phyloP scores from a whole-genome alignment of 2,797 vertebrate genomes.

The Eupleurogrammus muticus region DNA sequence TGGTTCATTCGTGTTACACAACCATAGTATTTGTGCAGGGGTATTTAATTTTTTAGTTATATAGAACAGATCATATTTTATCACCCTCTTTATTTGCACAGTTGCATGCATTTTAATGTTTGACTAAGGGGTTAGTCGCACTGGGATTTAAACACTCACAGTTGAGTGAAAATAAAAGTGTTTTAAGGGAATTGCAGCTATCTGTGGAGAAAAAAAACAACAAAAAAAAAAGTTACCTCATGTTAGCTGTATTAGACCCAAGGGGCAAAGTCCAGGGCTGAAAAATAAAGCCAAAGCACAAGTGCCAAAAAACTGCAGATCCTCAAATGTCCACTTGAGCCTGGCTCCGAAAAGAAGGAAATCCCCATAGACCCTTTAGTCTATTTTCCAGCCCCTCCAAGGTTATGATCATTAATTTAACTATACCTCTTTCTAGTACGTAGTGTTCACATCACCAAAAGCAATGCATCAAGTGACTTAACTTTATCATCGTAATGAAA shows the following conservation, averaged over 20 bases:
- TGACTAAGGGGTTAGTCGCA: not conserved
- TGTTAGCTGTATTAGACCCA: not conserved
- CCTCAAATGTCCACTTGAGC: no score
- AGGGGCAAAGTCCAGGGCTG: not conserved
- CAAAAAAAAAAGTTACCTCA: no score
- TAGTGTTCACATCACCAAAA: no score
- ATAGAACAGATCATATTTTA: not conserved
- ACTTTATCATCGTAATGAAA: not conserved
- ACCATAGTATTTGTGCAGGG: not conserved
- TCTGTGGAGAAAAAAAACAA: no score
- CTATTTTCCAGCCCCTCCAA: not conserved
- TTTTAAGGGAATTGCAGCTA: not conserved
- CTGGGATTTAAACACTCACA: not conserved
- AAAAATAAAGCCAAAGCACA: not conserved
- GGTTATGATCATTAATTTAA: no score
- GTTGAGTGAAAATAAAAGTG: not conserved
- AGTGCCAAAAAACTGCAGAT: no score
- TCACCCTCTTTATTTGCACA: not conserved
- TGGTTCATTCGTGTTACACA: conserved; percentile 29
- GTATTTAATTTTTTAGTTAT: not conserved
- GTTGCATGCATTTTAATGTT: conserved; percentile 1
- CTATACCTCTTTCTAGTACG: no score
- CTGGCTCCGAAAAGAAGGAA: no score
- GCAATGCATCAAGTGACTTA: not conserved
- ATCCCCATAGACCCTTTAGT: no score